Percentiles rank a stretch among this genome's conserved stretches.
Conservation (phyloP, 1,140 invertebrate species). For the Leptopilina boulardi region DNA sequence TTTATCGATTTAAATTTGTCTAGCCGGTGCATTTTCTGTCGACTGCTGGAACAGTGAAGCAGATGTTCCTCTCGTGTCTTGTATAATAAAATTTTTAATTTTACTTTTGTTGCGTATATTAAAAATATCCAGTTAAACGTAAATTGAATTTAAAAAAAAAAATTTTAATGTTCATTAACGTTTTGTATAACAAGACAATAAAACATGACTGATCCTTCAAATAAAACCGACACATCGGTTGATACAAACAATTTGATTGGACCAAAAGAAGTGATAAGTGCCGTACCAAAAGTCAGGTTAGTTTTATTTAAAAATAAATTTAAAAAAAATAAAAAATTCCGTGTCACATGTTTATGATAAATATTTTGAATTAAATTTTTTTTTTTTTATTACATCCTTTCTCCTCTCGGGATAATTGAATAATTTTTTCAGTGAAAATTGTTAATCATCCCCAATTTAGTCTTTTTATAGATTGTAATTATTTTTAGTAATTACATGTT, state of each 20-base stretch:
- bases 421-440: too few species aligned
- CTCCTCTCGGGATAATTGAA: neutral
- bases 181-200: constrained; percentile 6
- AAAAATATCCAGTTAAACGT: constrained; percentile 30
- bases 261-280: constrained; percentile 56
- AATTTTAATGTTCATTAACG: constrained; percentile 41
- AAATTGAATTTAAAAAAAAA: constrained; percentile 19
- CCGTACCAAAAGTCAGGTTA: constrained; percentile 65
- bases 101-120: constrained; percentile 36
- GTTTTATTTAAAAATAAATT: constrained; percentile 37
- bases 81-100: constrained; percentile 54
- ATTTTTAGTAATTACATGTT: too few species aligned
- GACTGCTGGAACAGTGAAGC: constrained; percentile 48
- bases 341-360: too few species aligned
- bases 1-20: constrained; percentile 75
- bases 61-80: constrained; percentile 49
- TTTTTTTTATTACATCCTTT: neutral
- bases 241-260: constrained; percentile 45
- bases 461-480: too few species aligned
- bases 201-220: constrained; percentile 47
- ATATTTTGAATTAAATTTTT: too few species aligned
- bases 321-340: too few species aligned
- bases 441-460: too few species aligned
- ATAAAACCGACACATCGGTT: constrained; percentile 23
- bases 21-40: constrained; percentile 63